Conservation (phyloP, 2,113 vertebrate genomes). For the Caretta caretta region DNA sequence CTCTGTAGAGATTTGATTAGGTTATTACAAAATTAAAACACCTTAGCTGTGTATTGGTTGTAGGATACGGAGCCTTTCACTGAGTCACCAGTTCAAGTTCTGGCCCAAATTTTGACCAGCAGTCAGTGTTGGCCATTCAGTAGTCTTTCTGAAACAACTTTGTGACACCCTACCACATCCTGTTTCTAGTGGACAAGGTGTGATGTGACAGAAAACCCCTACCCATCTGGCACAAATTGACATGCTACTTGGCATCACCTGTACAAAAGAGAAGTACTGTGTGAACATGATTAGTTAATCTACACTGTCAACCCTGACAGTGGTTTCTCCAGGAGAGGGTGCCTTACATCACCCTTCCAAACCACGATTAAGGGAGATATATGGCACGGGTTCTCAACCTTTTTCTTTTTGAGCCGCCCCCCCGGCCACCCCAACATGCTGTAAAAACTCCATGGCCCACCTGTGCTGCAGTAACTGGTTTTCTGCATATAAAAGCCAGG, state of each 20-base stretch:
- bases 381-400: neutral
- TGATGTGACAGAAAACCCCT: neutral
- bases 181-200: neutral
- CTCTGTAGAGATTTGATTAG: neutral
- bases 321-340: neutral
- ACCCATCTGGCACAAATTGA: neutral
- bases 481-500: no score
- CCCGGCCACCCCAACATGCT: no score
- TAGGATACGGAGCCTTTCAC: neutral
- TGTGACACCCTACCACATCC: neutral
- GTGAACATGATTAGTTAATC: neutral
- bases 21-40: neutral
- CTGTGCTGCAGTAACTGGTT: no score
- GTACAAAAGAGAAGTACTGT: neutral
- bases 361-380: neutral
- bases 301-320: no score
- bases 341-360: neutral
- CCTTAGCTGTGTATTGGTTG: rapidly evolving
- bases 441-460: no score
- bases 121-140: neutral
- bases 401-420: no score
- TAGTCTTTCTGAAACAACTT: neutral
- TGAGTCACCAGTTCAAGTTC: neutral
- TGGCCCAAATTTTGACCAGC: neutral
- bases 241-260: neutral